Evolutionary conservation across 2,113 vertebrate genomes (phyloP).

Genomic region (Poeciliopsis occidentalis): DNA sequence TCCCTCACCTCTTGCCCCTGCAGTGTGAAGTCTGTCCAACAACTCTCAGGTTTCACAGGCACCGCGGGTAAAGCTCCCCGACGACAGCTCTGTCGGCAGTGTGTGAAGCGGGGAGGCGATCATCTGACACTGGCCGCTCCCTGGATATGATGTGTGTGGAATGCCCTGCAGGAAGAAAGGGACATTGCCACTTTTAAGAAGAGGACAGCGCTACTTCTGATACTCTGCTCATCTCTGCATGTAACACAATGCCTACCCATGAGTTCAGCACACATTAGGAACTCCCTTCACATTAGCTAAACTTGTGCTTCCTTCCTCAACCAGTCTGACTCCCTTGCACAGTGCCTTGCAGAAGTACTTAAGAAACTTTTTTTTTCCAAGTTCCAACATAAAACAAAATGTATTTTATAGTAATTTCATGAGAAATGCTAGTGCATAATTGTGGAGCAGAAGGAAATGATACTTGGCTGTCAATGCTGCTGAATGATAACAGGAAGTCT

Average conservation of each 20-base stretch:
- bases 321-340: too few species aligned
- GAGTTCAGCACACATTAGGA: slow-evolving; percentile 18
- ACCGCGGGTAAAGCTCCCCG: slow-evolving; percentile 74
- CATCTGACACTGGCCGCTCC: slow-evolving; percentile 67
- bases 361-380: too few species aligned
- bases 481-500: too few species aligned
- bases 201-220: slow-evolving; percentile 48
- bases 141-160: slow-evolving; percentile 64
- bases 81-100: slow-evolving; percentile 76
- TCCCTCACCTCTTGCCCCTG: slow-evolving; percentile 56
- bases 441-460: too few species aligned
- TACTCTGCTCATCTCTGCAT: slow-evolving; percentile 47
- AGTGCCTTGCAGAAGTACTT: too few species aligned
- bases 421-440: too few species aligned
- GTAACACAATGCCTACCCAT: slow-evolving; percentile 50
- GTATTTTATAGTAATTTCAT: too few species aligned
- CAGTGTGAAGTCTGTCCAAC: slow-evolving; percentile 65
- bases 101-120: slow-evolving; percentile 76
- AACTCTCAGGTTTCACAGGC: slow-evolving; percentile 79
- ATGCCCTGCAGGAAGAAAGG: slow-evolving; percentile 68
- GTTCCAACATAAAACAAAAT: too few species aligned
- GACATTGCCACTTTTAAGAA: slow-evolving; percentile 57
- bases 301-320: slow-evolving; percentile 9
- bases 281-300: slow-evolving; percentile 26
- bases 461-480: too few species aligned